Base-by-base conservation (phyloP, 2,113 vertebrate species). In the Pseudolaguvia tuberculata region DNA sequence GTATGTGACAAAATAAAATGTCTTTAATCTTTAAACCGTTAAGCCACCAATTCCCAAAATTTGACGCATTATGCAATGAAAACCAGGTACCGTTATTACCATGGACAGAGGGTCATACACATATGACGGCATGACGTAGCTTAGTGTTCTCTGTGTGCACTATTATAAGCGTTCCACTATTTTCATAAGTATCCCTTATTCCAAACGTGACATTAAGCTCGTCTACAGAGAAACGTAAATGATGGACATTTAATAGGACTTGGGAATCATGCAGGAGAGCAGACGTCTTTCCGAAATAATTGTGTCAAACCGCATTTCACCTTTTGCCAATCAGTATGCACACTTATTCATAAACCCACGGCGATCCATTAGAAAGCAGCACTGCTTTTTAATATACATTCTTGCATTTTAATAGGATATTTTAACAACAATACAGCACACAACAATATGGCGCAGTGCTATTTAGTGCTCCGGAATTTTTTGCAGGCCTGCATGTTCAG, bases 141-240 rank as follows among this genome's bases (percentile, higher is more conserved):
- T 12, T 29, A 2, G 57, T 5, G 3, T 27, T 82, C 87, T 78
- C 31, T 35, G 31, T 35, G 84, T 85, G 87, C 87, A 86, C 86
- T 88, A 87, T 85, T 88, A 87, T 85, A 85, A 76, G 77, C 69
- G 70, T 83, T 77, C 83, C 79, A 86, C 87, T 89, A n/a, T 91
- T 90, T 90, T 89, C 87, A 90, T 90, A 90, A 92, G 90, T 88
- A 90, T 90, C 90, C 89, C 90, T 90, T n/a, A n/a, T n/a, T 91
- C 87, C 88, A 86, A 84, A 82, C 77, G 75, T 89, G 88, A 87
- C 85, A 84, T 81, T 45, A 83, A 82, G 89, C 88, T 88, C 88
- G 87, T 85, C 83, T 84, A 81, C 85, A 88, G 88, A 84, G 86
- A 85, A 89, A 87, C 84, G 83, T 88, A 91, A 91, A 86, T 89